These are phyloP conservation scores for Cyclargus thomasi DNA, from an alignment of 1,140 invertebrate genomes.

Conservation along the genomic window DNA sequence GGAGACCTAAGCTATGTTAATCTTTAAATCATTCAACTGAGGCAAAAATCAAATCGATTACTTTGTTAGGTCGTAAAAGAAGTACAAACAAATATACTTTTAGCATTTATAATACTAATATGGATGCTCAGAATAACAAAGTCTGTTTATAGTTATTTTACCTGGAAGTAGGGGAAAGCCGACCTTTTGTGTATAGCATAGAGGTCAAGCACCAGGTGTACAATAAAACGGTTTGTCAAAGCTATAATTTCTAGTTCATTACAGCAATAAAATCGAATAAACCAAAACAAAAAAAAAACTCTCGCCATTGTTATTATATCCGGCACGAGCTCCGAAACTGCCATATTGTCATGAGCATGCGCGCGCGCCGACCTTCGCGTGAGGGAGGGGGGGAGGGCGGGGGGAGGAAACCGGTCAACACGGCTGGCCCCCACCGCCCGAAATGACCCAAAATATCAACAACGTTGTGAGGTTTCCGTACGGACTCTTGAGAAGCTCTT, in stretches of 20 bases:
- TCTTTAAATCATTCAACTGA: too few relatives aligned
- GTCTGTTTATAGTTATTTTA: too few relatives aligned
- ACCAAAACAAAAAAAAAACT: neutral
- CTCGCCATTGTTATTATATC: neutral
- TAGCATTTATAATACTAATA: too few relatives aligned
- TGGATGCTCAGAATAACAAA: too few relatives aligned
- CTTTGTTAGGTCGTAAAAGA: too few relatives aligned
- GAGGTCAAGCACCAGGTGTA: neutral
- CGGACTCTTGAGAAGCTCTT: neutral
- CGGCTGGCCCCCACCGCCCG: slow-evolving; percentile 20
- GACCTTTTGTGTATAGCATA: neutral
- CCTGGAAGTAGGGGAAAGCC: too few relatives aligned
- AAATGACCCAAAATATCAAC: slow-evolving; percentile 4
- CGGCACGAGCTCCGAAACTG: slow-evolving; percentile 29
- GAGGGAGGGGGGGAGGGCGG: slow-evolving; percentile 29
- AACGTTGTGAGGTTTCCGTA: neutral
- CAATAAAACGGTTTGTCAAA: neutral
- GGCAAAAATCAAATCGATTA: too few relatives aligned
- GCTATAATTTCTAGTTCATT: neutral
- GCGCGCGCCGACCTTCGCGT: slow-evolving; percentile 49
- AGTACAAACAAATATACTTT: too few relatives aligned
- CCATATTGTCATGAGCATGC: slow-evolving; percentile 49
- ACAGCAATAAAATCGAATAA: neutral
- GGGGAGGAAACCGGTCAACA: slow-evolving; percentile 34
- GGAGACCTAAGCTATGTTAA: too few relatives aligned